A percentile compares a stretch with the other conserved stretches of the same genome.
phyloP scores from a whole-genome alignment of 64 coral and sea anemone species.

The Montipora foliosa region DNA sequence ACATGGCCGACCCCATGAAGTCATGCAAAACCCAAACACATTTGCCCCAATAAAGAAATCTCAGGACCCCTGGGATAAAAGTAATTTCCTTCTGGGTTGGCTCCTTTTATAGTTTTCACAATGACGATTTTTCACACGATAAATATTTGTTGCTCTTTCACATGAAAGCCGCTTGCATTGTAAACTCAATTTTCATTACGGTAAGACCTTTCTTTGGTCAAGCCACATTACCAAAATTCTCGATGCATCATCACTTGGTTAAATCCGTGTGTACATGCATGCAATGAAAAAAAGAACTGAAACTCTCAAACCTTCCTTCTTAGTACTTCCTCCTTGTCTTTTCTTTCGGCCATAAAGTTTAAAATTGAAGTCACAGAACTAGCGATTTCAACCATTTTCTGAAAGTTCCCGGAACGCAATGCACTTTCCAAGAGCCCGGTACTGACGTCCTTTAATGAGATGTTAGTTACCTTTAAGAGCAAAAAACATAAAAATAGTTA shows the following conservation, averaged over 20 bases:
- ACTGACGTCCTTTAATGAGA: neutral
- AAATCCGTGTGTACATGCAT: neutral
- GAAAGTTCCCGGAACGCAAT: neutral
- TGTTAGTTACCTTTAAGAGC: neutral
- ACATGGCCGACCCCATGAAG: too few relatives aligned
- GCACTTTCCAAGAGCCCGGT: constrained; percentile 3
- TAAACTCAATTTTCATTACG: too few relatives aligned
- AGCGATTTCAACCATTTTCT: neutral
- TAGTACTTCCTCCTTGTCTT: neutral
- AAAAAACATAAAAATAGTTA: neutral
- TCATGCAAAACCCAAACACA: too few relatives aligned
- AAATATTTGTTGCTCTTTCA: too few relatives aligned
- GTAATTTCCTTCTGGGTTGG: too few relatives aligned
- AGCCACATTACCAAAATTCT: neutral
- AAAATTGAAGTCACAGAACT: constrained; percentile 22
- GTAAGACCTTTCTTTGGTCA: neutral
- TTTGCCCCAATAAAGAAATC: too few relatives aligned
- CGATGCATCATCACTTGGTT: too few relatives aligned
- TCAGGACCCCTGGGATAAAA: too few relatives aligned
- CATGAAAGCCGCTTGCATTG: too few relatives aligned
- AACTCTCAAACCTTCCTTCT: neutral
- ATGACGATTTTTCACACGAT: too few relatives aligned
- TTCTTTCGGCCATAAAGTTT: neutral
- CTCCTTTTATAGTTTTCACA: too few relatives aligned
- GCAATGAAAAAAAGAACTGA: neutral